Evolutionary conservation across 2,113 vertebrate genomes (phyloP), one percentile per base, ranked within the genome.

Genomic region (Balaenoptera acutorostrata): DNA sequence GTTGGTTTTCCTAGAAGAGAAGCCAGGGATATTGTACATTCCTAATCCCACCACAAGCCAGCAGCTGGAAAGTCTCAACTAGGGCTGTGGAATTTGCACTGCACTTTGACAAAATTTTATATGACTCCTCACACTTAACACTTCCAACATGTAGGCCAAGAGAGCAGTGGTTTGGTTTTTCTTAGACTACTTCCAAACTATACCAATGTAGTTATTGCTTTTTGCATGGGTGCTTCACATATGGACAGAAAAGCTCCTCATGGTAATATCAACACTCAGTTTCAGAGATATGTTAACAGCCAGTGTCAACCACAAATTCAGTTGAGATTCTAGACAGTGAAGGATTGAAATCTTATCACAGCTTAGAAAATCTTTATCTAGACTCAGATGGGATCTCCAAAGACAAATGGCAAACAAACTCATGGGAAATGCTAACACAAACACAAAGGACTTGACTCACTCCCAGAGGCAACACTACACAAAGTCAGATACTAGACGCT

Each of bases 401-500:
- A 64, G 74, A 93, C 33, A 46, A 31, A 93, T 0, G 86, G 94
- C 92, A 96, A 0, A 82, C 9, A 97, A 90, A 92, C 96, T 92
- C 90, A 63, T 1, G 93, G 96, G 80, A 90, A 96, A 97, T 59
- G 88, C 96, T 83, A 93, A 94, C 20, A 4, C 0, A 96, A 97
- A 98, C 95, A 98, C 0, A 13, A 97, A 95, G 95, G 91, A 96
- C 96, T 94, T 72, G 44, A 97, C 89, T 93, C 91, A 63, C 78
- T 93, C 97, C 82, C 93, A 74, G 98, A 96, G 92, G 95, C 90
- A 98, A 98, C 97, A 96, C 83, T 91, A 80, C 90, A 52, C 96
- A 97, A 84, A 23, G 96, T n/a, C 71, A 80, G 85, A 98, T 27
- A 89, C 87, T 88, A 74, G 61, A 85, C 12, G n/a, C 68, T 64